Evolutionary conservation across 2,797 vertebrate species (phyloP).

Genomic region (Labeo calbasu): DNA sequence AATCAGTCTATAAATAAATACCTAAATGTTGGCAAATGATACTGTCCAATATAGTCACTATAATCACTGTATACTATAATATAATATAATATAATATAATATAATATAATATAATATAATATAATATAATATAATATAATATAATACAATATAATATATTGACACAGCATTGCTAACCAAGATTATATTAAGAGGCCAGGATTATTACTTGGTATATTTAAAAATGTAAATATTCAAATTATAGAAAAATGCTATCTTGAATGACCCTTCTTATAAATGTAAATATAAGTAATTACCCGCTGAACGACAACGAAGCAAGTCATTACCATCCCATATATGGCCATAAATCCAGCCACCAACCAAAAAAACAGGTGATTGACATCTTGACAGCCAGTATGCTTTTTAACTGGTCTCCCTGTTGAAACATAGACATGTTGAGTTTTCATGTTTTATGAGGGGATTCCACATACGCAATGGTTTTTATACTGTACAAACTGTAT

Average conservation of each 20-base stretch:
- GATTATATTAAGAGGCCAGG: neutral
- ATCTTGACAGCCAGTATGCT: accelerated
- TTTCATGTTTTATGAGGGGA: neutral
- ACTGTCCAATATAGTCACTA: neutral
- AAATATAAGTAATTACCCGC: slow-evolving; percentile 65
- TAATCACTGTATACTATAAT: neutral
- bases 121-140: neutral
- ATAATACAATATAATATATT: neutral
- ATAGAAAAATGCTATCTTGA: neutral
- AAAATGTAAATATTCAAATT: neutral
- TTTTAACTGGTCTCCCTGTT: accelerated
- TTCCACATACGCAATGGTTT: neutral
- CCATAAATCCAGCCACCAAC: neutral
- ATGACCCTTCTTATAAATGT: neutral
- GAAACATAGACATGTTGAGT: neutral
- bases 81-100: too few species aligned
- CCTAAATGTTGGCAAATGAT: neutral
- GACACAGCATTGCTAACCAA: neutral
- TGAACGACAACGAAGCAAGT: slow-evolving; percentile 42
- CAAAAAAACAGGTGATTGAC: slow-evolving; percentile 37
- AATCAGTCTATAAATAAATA: neutral
- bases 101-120: neutral
- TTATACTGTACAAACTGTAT: neutral
- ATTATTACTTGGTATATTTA: neutral
- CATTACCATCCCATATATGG: slow-evolving; percentile 56